These are phyloP conservation scores for Pseudomyrmex dendroicus DNA, from an alignment of 1,140 invertebrate species.

Conservation along the genomic window DNA sequence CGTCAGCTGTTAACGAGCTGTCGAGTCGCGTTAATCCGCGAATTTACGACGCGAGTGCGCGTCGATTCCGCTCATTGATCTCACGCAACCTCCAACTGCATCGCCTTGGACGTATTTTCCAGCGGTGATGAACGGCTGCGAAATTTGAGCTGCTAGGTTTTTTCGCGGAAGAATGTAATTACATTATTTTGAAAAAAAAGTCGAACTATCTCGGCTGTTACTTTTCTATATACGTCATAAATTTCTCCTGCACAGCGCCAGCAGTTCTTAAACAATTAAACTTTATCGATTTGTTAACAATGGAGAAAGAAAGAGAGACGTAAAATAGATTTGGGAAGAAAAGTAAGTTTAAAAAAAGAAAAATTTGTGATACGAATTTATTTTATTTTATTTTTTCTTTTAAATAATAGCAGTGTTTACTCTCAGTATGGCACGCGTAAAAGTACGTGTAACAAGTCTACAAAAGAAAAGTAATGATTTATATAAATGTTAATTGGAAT, in stretches of 20 bases:
- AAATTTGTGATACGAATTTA: no score
- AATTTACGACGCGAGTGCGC: conserved; percentile 42
- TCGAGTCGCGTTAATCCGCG: conserved; percentile 38
- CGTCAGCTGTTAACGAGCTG: conserved; percentile 43
- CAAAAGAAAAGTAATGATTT: no score
- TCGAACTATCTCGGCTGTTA: background rate
- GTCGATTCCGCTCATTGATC: conserved; percentile 50
- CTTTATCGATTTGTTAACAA: conserved; percentile 9
- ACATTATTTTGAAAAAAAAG: background rate
- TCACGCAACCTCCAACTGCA: conserved; percentile 2
- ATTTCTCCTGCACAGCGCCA: background rate
- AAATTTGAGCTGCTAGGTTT: conserved; percentile 17
- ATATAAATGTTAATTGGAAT: background rate
- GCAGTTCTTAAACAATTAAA: background rate
- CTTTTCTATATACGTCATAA: conserved; percentile 11
- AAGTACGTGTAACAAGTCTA: no score
- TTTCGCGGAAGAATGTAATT: conserved; percentile 12
- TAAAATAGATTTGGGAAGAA: no score
- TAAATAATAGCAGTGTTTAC: no score
- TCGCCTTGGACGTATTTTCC: conserved; percentile 39
- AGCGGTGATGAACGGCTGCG: conserved; percentile 26
- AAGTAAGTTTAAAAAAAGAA: no score
- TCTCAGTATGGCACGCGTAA: no score
- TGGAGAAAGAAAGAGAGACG: no score
- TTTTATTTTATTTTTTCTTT: no score